Base-by-base conservation (phyloP, 53 echinoderm and acorn worm genomes). In the Holothuria scabra region DNA sequence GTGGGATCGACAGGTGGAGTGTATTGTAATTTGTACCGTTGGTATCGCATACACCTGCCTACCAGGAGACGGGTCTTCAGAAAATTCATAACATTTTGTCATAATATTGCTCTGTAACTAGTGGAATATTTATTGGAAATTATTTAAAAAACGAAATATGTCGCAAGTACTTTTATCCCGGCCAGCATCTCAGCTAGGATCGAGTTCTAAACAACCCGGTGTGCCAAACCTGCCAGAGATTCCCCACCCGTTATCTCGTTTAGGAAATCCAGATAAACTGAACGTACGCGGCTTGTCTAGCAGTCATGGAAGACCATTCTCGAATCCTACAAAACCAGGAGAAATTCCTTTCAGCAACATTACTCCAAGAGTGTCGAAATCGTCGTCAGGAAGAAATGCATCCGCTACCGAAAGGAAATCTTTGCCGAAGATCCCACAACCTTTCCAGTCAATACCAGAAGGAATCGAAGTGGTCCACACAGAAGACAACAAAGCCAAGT, bases 211-310 rank as follows among this genome's bases (percentile, higher is more conserved):
- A 9, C 84, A 66, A 20, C 63, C 89, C 31, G 85, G 84, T 23
- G 74, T 90, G 11, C 95, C 95, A 31, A 94, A 94, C 55, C 76
- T 97, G 19, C 97, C 97, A 6, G 90, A 97, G 83, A 97, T 97
- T 52, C 97, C 90, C 46, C 97, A 97, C 80, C 97, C 97, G 9
- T 85, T 97, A 58, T 94, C 97, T 81, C 90, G 97, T 37, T 85
- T 97, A 8, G 97, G 97, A 13, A 89, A 97, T 76, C 97, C 94
- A 24, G 94, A 94, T 72, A 97, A 90, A 60, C 70, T 97, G 12
- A 97, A 97, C 48, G 81, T 97, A 60, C 79, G 97, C 35, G 97
- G 97, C 32, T 83, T 94, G 4, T 90, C 94, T 8, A 97, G 97
- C 80, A 87, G 92, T 55, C 86, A 90, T n/a, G 93, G 95, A 35